Evolutionary conservation across 2,113 vertebrate species (phyloP).

Genomic region (Pseudorectes ferrugineus): DNA sequence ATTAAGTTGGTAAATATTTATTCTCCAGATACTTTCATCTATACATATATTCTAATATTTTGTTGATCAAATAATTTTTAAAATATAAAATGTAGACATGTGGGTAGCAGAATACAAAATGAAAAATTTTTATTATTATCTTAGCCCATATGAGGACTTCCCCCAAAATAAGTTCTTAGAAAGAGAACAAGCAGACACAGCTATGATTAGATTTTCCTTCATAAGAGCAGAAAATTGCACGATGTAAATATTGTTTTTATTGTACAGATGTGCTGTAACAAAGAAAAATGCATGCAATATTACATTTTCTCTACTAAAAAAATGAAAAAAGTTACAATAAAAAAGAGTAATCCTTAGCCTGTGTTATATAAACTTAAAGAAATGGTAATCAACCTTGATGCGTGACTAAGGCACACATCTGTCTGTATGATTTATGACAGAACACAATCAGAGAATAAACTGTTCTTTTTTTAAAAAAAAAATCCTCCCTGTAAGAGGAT

Average conservation of each 20-base stretch:
- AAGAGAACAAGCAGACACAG: constrained; percentile 26
- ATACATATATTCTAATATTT: not conserved
- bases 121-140: not conserved
- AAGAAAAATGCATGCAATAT: constrained; percentile 50
- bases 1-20: not conserved
- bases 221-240: constrained; percentile 36
- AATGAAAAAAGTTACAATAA: constrained; percentile 55
- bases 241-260: constrained; percentile 57
- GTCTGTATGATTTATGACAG: constrained; percentile 61
- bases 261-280: constrained; percentile 43
- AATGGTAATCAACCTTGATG: constrained; percentile 70
- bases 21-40: not conserved
- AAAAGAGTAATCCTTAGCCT: constrained; percentile 46
- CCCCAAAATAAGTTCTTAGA: not conserved
- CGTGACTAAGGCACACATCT: constrained; percentile 72
- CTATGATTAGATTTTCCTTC: constrained; percentile 15
- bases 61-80: not conserved
- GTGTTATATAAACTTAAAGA: constrained; percentile 52
- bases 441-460: constrained; percentile 52
- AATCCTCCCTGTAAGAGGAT: constrained; percentile 27
- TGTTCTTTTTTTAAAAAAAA: not conserved
- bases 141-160: not conserved
- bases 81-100: not conserved
- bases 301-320: constrained; percentile 52
- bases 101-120: not conserved